Base-by-base conservation (phyloP, 2,113 vertebrate species). In the Drymodes brunneopygia region DNA sequence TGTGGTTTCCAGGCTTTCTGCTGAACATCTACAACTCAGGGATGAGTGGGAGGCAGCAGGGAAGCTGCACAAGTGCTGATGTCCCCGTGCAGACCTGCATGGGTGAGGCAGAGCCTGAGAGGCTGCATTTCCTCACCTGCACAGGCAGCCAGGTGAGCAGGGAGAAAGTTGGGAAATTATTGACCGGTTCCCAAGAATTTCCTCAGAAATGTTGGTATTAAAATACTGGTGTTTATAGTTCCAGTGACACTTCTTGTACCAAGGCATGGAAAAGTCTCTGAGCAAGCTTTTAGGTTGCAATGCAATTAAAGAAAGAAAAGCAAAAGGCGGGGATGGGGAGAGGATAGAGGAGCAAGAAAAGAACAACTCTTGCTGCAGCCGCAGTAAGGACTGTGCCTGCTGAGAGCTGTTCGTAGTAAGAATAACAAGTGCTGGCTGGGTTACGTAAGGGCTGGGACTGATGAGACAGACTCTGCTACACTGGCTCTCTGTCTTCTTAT, bases 51-150 rank as follows among this genome's bases (percentile, higher is more conserved):
- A 85, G 45, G 44, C 36, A 74, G 56, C 44, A 81, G 61, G 65
- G 44, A 81, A 82, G 47, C 33, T 75, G 81, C 65, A 81, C 65
- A 44, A 56, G 7, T n/a, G 36, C 48, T 48, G 66, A 20, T 80
- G 78, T 72, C 48, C n/a, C 50, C 0, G 0, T 3, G 12, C 2
- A 1, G 47, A 57, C 29, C 65, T 2, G 2, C 2, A 2, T 0
- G 3, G 42, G 47, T 36, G 40, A 78, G 60, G 19, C 47, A 79
- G 47, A 70, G 35, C n/a, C 60, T 12, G 10, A 20, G 24, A 31
- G 72, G 44, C 47, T 75, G 20, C 1, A 3, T 42, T 78, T 80
- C 62, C 35, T 54, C 78, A 47, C 40, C 64, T 3, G 14, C 65
- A 35, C 35, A 73, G 80, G 36, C 8, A 13, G 54, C 51, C 58